Percentiles rank a stretch among this genome's conserved stretches.
Evolutionary conservation across 2,113 vertebrate genomes (phyloP).

Genomic region (Microtus richardsoni): DNA sequence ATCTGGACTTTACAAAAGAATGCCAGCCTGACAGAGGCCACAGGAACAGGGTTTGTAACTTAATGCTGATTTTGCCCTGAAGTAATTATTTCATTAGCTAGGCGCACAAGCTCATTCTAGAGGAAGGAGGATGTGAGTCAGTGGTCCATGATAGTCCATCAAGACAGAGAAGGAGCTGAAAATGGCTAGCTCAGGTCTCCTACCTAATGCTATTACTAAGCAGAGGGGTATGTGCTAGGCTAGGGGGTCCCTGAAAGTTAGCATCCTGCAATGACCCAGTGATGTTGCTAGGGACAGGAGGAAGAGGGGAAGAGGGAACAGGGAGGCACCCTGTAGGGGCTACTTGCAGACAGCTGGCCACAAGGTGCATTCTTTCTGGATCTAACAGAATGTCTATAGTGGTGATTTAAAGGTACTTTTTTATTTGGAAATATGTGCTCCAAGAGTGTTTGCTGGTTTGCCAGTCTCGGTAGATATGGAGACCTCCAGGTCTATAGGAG

Average conservation of each 20-base stretch:
- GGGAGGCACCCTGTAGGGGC: fast-evolving
- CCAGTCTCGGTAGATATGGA: neutral
- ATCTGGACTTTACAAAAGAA: constrained; percentile 56
- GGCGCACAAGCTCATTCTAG: constrained; percentile 59
- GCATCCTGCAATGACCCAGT: constrained; percentile 33
- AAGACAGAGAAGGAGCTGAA: constrained; percentile 52
- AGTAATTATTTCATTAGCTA: constrained; percentile 81
- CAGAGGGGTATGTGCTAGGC: constrained; percentile 73
- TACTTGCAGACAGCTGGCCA: neutral
- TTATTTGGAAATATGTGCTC: fast-evolving
- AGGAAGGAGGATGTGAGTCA: constrained; percentile 60
- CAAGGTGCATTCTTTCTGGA: no score
- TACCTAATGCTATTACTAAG: constrained; percentile 62
- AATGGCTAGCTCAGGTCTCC: constrained; percentile 56
- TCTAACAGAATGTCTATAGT: no score
- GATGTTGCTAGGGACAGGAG: constrained; percentile 11
- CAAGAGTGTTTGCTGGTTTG: neutral
- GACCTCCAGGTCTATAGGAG: neutral
- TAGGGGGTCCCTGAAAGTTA: constrained; percentile 19
- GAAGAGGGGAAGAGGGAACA: no score
- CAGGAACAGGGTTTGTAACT: constrained; percentile 70
- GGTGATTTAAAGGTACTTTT: neutral
- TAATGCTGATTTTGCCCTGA: constrained; percentile 62
- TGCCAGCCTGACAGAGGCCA: neutral
- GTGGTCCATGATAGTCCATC: constrained; percentile 61